Base-by-base conservation (phyloP, 2,797 vertebrate species). In the Arctocebus calabarensis region DNA sequence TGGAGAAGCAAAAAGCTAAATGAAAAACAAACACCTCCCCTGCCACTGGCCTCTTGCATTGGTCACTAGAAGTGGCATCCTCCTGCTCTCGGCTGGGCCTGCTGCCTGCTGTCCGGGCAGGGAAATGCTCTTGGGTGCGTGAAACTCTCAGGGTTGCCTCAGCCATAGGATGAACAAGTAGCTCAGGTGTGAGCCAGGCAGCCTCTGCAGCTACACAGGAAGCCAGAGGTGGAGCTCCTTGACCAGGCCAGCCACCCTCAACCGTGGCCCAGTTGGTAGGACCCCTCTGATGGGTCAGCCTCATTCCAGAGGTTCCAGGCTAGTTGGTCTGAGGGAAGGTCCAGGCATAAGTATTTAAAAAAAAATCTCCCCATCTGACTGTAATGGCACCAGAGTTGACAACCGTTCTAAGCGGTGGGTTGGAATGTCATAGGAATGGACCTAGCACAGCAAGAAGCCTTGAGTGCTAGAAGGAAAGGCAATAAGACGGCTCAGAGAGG, bases 1-100 rank as follows among this genome's bases (percentile, higher is more conserved):
- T 96, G 82, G 32, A 10, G 11, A 32, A 6, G 13, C 70, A 88
- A 93, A 78, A 85, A 93, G 23, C 37, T 89, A 94, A 95, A 75
- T 77, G 14, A 66, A 88, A 96, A 68, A 40, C 29, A 84, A 85
- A 88, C 17, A 27, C 70, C 34, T 10, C 19, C 17, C 23, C 13
- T 57, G 8, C 45, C 20, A 57, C 20, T 96, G 84, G 81, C 29
- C 48, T 77, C 29, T 64, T 57, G 12, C 7, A 3, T 1, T 45
- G 78, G 66, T 73, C 27, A 83, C 37, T 27, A 37, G 17, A 29
- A 81, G 20, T 7, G 16, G 9, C 13, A 0, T 4, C 2, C 0
- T 0, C 7, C 59, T 19, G 34, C 40, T 88, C n/a, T 52, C 23
- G 34, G 45, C 22, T 45, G 2, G 77, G 43, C 3, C 13, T 82